Evolutionary conservation across 2,888 invertebrate species (phyloP).

Genomic region (Nephrotoma guestfalica): DNA sequence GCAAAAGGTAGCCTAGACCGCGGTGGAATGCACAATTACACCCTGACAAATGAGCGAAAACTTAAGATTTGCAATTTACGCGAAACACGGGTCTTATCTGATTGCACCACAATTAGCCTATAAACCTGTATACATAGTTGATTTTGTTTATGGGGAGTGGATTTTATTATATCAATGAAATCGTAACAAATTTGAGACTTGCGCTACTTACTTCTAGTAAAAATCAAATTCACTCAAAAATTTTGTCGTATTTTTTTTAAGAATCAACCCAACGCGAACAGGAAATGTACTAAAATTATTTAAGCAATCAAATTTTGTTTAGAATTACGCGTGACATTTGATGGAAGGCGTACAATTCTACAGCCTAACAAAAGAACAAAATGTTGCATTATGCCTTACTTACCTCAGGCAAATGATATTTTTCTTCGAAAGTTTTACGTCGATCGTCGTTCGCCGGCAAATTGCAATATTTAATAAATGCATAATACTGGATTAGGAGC

Average conservation of each 20-base stretch:
- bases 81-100: neutral
- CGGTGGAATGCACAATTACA: neutral
- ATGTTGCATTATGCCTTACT: slow-evolving; percentile 8
- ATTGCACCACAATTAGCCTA: neutral
- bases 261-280: neutral
- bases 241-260: neutral
- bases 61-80: neutral
- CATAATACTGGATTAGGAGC: slow-evolving; percentile 38
- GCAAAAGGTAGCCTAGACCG: no score
- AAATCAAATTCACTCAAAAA: neutral
- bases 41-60: neutral
- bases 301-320: neutral
- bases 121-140: neutral
- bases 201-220: neutral
- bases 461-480: slow-evolving; percentile 36
- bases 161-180: neutral
- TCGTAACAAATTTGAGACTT: neutral
- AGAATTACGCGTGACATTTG: neutral
- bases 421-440: slow-evolving; percentile 20
- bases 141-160: neutral
- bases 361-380: no score
- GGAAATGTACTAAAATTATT: neutral
- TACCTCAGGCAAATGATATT: slow-evolving; percentile 38
- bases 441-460: slow-evolving; percentile 18
- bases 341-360: neutral